Percentiles rank a stretch among this genome's conserved stretches.
These are phyloP conservation scores for Malurus splendens DNA, from an alignment of 2,797 vertebrate species.

Conservation along the genomic window DNA sequence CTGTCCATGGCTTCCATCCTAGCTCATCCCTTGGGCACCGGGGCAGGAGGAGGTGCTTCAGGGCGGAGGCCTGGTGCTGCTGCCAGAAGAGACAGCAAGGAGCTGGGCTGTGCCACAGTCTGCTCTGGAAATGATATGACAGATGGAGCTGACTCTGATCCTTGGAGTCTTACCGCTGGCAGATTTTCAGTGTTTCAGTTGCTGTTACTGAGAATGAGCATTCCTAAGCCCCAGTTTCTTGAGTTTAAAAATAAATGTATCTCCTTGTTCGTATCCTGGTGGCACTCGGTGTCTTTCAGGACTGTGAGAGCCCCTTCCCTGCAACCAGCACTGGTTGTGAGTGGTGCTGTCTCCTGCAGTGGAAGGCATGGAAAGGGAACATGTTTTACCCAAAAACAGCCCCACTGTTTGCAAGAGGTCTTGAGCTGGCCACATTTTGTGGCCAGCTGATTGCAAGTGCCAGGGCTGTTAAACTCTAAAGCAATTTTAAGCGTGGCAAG, in stretches of 20 bases:
- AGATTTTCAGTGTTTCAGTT: background rate
- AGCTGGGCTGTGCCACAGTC: background rate
- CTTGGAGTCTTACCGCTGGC: background rate
- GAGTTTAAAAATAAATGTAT: background rate
- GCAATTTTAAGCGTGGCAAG: background rate
- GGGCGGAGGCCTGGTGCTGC: background rate
- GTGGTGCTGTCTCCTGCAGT: background rate
- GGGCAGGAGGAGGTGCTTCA: fast-evolving
- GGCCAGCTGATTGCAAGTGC: background rate
- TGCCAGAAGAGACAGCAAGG: background rate
- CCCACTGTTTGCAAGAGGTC: background rate
- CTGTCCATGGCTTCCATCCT: background rate
- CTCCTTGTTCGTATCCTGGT: background rate
- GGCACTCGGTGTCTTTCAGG: background rate
- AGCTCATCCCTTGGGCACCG: fast-evolving
- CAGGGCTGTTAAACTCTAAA: background rate
- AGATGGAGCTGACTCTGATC: background rate
- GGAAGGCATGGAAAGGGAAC: background rate
- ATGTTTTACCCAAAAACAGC: fast-evolving
- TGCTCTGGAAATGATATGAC: background rate
- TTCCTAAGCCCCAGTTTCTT: background rate
- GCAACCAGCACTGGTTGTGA: background rate
- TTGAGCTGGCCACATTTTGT: background rate
- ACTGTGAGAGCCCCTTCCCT: background rate
- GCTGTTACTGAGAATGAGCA: background rate